Evolutionary conservation across 2,888 invertebrate genomes (phyloP), one percentile per base, ranked within the genome.

Genomic region (Pogonocherus hispidulus): DNA sequence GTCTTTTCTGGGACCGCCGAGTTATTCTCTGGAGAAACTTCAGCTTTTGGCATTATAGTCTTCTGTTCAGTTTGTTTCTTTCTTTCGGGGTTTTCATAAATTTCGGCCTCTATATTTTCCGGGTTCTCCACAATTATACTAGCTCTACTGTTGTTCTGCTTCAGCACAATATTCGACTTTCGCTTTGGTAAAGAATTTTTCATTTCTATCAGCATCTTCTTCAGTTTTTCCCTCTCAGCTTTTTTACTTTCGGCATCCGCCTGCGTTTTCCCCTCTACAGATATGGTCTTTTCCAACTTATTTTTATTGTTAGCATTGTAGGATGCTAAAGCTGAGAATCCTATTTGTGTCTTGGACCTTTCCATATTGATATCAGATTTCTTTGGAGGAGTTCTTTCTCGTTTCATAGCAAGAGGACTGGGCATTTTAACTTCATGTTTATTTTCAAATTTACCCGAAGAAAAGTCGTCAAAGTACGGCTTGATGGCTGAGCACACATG

Each of bases 171-270:
- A 63, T 81, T 86, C 32, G 85, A 83, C 73, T 88, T 89, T 20
- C 88, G 82, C 75, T 89, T 87, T 0, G 92, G 91, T 69, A 93
- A 84, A 9, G 92, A 92, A 82, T 93, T 90, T 84, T 92, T 93
- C 91, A 93, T 92, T 86, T 93, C 92, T 79, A 92, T 92, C 71
- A 93, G 83, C 89, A 92, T 91, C 84, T 91, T 91, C 81, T 90
- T 90, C 23, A 93, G 84, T 80, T 88, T 88, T 79, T 89, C 89
- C 78, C 88, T 89, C 77, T 90, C 90, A 74, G 89, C 86, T 52
- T 79, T 80, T 70, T 83, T 84, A 32, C 83, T 83, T 8, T 57
- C 65, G 11, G 23, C 1, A 47, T 84, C 81, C 0, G 79, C 64
- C 76, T 84, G 85, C 62, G 80, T 81, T 55, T 78, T 75, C 19